Evolutionary conservation across 1,140 invertebrate genomes (phyloP), one percentile per base, ranked within the genome.

Genomic region (Apolygus lucorum): DNA sequence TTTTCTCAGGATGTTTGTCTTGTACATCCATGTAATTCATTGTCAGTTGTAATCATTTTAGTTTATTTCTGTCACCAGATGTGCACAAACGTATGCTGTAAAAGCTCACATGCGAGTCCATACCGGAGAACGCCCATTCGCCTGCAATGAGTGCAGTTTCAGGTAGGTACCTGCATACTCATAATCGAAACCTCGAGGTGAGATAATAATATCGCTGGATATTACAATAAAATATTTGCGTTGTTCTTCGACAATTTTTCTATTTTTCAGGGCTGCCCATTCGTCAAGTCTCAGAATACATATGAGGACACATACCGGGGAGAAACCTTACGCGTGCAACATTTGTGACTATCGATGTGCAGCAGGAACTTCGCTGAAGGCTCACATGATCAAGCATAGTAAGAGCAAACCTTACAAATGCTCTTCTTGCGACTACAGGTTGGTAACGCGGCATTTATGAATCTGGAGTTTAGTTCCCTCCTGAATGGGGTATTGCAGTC

Each of bases 321-420:
- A 75, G 75, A 1, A 59, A 59, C 54, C 54, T 4, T 59, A 59
- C 22, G 4, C 8, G 22, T 59, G 54, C 22, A 22, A 22, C 75
- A 77, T 26, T 21, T 59, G 54, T 59, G 54, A 59, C 22, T 59
- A 59, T 21, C 8, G 22, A 59, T 49, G 34, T 49, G 34, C 34
- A 8, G 8, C 8, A 11, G 8, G 8, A 49, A 11, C 34, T 11
- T 8, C 8, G 17, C 8, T 8, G 17, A 8, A 17, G 17, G 34
- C 17, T 49, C 86, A 89, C 77, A 87, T 87, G 73, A 86, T 89
- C 77, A 88, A 86, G 0, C 88, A 90, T 76, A 84, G 84, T 2
- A 78, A 82, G 13, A 82, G 82, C 59, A 89, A 88, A 76, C 83
- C 85, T 72, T 87, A 83, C 77, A 78, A 79, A 29, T 90, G 89